Conservation (phyloP, 2,888 invertebrate species). For the Thecophora atra region DNA sequence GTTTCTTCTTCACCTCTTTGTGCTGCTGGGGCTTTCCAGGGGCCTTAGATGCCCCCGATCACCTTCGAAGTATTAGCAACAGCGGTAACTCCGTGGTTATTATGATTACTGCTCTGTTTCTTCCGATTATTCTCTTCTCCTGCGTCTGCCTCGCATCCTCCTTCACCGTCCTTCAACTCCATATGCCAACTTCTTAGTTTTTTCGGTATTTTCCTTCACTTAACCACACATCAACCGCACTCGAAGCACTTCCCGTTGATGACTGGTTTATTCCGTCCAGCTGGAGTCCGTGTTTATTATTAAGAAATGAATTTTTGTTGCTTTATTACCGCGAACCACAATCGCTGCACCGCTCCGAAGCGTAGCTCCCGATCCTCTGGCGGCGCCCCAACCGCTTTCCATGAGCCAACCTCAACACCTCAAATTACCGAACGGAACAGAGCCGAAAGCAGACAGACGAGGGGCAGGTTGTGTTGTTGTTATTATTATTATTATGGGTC, state of each 20-base stretch:
- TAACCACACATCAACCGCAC: not conserved
- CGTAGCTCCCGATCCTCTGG: not conserved
- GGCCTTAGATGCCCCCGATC: no score
- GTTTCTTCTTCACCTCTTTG: no score
- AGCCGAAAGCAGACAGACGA: not conserved
- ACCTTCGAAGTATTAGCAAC: no score
- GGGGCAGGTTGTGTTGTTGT: constrained; percentile 16
- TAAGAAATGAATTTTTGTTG: constrained; percentile 46
- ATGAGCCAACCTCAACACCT: not conserved
- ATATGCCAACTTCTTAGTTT: not conserved
- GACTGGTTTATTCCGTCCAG: not conserved
- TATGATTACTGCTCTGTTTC: no score
- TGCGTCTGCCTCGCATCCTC: not conserved
- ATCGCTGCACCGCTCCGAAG: not conserved
- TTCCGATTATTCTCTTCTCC: no score
- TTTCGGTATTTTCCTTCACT: not conserved
- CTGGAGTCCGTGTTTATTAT: constrained; percentile 35
- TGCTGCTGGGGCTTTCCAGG: no score
- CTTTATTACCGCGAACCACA: constrained; percentile 40
- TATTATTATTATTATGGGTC: not conserved
- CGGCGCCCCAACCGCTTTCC: not conserved
- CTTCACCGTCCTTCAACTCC: not conserved
- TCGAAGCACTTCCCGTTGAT: not conserved
- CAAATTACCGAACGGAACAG: not conserved
- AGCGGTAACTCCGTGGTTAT: no score